Base-by-base conservation (phyloP, 2,797 vertebrate species). In the Crocidura indochinensis region DNA sequence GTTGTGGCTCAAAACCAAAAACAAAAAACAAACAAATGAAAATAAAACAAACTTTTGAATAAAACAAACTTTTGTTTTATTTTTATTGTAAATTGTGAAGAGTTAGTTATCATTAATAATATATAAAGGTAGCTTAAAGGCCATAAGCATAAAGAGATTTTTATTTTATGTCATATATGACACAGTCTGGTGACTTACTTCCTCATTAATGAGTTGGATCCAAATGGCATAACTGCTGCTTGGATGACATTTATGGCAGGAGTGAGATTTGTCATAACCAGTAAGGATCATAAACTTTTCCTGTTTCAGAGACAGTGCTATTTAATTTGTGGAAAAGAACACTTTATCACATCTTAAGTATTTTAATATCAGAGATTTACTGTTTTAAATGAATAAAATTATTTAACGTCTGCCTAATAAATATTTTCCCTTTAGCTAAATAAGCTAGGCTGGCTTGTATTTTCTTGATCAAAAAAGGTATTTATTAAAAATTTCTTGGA, bases 401-500 rank as follows among this genome's bases (percentile, higher is more conserved):
- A 91, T 53, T 80, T 87, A 44, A 80, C 24, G 62, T 90, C 82
- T 67, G 15, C 65, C 15, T 78, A 65, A 46, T 27, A 75, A 79
- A 10, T 67, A 75, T 84, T 95, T 91, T 94, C 83, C 85, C 94
- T 95, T 80, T 27, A 78, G 44, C 56, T 93, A 91, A 95, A 85
- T 85, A 71, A 94, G 86, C 86, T 94, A 89, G 62, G 46, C 78
- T 90, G 78, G 20, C 15, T 90, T 97, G 97, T 97, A 97, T 97
- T 97, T 98, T 97, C 96, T 94, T 82, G 88, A 94, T 72, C 82
- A 96, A 71, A 92, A 62, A 94, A 95, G 91, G 68, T 92, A 46
- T 94, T 96, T 96, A 94, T 96, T 91, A 93, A 96, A 86, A 87
- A 95, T 94, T 96, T 96, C 93, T 91, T 94, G 75, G 96, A 84